phyloP scores from a whole-genome alignment of 2,797 vertebrate species.

The Lacerta bilineata region DNA sequence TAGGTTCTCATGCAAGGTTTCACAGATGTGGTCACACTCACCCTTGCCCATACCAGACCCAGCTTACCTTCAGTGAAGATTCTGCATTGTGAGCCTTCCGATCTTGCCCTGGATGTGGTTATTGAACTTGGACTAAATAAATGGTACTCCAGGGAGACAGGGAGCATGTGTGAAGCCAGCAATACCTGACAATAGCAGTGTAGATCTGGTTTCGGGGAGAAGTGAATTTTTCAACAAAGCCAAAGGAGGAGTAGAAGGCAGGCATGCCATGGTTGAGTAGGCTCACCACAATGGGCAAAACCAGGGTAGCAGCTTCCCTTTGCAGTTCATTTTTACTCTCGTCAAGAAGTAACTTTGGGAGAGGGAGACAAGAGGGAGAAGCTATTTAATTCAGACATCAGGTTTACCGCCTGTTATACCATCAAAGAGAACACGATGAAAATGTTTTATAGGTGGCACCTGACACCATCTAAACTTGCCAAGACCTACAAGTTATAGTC shows the following conservation, averaged over 20 bases:
- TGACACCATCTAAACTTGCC: too few relatives aligned
- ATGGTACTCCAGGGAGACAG: background rate
- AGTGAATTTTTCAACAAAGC: constrained; percentile 88
- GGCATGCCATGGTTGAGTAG: constrained; percentile 90
- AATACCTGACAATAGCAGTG: constrained; percentile 86
- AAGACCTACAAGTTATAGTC: too few relatives aligned
- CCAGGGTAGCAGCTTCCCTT: constrained; percentile 84
- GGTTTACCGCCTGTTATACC: too few relatives aligned
- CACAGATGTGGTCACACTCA: too few relatives aligned
- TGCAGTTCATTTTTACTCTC: constrained; percentile 51
- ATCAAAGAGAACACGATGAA: too few relatives aligned
- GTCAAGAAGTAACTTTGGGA: constrained; percentile 64
- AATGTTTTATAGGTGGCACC: too few relatives aligned
- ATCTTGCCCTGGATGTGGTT: background rate
- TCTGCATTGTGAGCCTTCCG: background rate
- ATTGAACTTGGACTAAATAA: background rate
- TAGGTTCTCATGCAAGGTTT: too few relatives aligned
- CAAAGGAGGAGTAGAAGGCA: constrained; percentile 89
- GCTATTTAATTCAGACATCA: background rate
- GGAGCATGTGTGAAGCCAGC: background rate
- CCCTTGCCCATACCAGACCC: background rate
- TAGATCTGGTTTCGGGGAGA: constrained; percentile 87
- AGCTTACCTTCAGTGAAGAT: background rate
- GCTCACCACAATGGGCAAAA: constrained; percentile 88
- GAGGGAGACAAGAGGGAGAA: background rate